Conservation (phyloP, 2,113 vertebrate species). For the Solea solea region DNA sequence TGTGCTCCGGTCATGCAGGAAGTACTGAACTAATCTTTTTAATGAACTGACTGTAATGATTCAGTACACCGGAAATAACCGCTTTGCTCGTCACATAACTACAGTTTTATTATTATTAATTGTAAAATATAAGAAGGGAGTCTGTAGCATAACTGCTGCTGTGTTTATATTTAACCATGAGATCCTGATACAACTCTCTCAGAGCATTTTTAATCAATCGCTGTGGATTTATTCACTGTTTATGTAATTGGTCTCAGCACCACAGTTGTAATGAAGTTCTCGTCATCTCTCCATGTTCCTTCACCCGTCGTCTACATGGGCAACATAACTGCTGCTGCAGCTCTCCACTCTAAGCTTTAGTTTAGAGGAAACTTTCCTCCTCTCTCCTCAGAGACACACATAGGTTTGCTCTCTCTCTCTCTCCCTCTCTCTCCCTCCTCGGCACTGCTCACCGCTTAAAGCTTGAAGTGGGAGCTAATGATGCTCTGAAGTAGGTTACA, state of each 20-base stretch:
- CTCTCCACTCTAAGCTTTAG: constrained; percentile 46
- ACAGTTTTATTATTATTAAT: too few relatives aligned
- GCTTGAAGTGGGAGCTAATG: constrained; percentile 69
- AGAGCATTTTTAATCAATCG: neutral
- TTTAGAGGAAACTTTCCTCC: constrained; percentile 55
- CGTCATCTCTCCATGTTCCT: constrained; percentile 22
- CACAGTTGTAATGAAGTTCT: constrained; percentile 12
- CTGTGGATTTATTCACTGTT: constrained; percentile 14
- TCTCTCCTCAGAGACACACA: constrained; percentile 43
- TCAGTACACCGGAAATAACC: too few relatives aligned
- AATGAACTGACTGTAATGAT: too few relatives aligned
- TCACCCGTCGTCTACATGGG: constrained; percentile 4
- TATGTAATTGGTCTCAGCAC: constrained; percentile 11
- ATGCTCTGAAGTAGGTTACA: constrained; percentile 75
- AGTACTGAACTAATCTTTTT: too few relatives aligned
- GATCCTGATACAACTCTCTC: too few relatives aligned
- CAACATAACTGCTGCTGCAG: constrained; percentile 26
- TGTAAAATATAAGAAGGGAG: too few relatives aligned
- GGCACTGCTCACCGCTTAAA: constrained; percentile 39
- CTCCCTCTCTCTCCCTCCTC: constrained; percentile 33
- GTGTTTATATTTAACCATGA: too few relatives aligned
- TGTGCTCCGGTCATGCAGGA: too few relatives aligned
- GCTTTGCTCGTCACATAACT: too few relatives aligned
- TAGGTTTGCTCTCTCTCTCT: constrained; percentile 27
- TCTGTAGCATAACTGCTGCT: too few relatives aligned